These are phyloP conservation scores for Myotis findleyi DNA, from an alignment of 2,797 vertebrate genomes.

Conservation along the genomic window DNA sequence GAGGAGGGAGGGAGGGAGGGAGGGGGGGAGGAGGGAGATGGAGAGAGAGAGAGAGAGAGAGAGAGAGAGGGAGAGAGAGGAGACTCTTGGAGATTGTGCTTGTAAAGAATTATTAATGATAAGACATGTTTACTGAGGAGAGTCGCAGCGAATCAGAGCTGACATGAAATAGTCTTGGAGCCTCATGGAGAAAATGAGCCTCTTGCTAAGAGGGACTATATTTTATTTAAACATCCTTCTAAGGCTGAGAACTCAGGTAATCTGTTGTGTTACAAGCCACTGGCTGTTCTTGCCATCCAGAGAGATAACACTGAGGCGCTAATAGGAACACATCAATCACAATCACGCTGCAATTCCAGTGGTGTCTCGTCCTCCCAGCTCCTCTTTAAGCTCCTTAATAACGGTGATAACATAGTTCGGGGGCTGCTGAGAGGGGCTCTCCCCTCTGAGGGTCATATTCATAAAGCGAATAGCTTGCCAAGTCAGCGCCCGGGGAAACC, in stretches of 20 bases:
- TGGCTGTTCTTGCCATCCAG: constrained; percentile 93
- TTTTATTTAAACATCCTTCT: constrained; percentile 94
- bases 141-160: constrained; percentile 93
- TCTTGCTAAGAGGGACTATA: constrained; percentile 95
- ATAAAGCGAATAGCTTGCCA: constrained; percentile 88
- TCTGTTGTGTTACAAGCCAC: constrained; percentile 98
- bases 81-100: constrained; percentile 86
- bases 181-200: constrained; percentile 92
- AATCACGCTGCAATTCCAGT: constrained; percentile 93
- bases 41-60: constrained; percentile 64
- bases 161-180: constrained; percentile 92
- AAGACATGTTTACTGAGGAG: constrained; percentile 95
- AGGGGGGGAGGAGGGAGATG: constrained; percentile 38
- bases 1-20: constrained; percentile 45
- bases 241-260: constrained; percentile 94
- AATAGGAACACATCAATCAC: constrained; percentile 97
- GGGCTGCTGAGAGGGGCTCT: constrained; percentile 88
- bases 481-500: constrained; percentile 89
- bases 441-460: constrained; percentile 91
- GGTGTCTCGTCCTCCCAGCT: constrained; percentile 90
- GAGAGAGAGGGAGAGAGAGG: not conserved
- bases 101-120: constrained; percentile 95
- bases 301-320: constrained; percentile 92
- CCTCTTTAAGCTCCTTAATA: constrained; percentile 92
- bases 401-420: constrained; percentile 94